Base-by-base conservation (phyloP, 2,888 invertebrate species). In the Erebia aethiops region DNA sequence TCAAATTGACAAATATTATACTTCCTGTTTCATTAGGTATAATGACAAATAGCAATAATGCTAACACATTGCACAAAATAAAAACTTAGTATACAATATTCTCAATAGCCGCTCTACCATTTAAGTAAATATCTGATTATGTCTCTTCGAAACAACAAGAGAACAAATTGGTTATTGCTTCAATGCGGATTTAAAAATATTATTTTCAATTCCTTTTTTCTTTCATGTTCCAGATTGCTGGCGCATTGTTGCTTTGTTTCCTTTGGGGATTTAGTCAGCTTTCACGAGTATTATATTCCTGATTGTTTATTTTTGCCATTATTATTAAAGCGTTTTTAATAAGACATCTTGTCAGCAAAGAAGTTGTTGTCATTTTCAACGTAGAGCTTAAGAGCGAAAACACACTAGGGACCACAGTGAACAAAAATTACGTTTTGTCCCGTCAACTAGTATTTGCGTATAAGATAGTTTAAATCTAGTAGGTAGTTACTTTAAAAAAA, bases 61-160 rank as follows among this genome's bases (percentile, higher is more conserved):
- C n/a, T n/a, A n/a, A n/a, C n/a, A n/a, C n/a, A n/a, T n/a, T 52
- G 16, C 10, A 52, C 52, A 52, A 16, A 52, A 52, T 16, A 52
- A 18, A 54, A 54, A 54, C 54, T n/a, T 2, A 54, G 16, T 11
- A 3, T 54, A 11, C 1, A 16, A 18, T 9, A 2, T 52, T 16
- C 54, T 10, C 21, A 26, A 1, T 14, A 57, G 26, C 21, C 13
- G 5, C 56, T 57, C 21, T 57, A 11, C 18, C 18, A 11, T 21
- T 51, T 51, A n/a, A n/a, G 5, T 51, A 51, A 5, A 7, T 52
- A 52, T 56, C 56, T 10, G 1, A 52, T 1, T 21, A 18, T 18
- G 49, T 61, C 43, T 46, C 43, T 13, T n/a, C 41, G 18, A 91
- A n/a, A n/a, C 26, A 92, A 91, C 88, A 90, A 91, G 67, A 43